Percentiles rank a stretch among this genome's conserved stretches.
Evolutionary conservation across 2,888 invertebrate genomes (phyloP).

Genomic region (Phragmatobia fuliginosa): DNA sequence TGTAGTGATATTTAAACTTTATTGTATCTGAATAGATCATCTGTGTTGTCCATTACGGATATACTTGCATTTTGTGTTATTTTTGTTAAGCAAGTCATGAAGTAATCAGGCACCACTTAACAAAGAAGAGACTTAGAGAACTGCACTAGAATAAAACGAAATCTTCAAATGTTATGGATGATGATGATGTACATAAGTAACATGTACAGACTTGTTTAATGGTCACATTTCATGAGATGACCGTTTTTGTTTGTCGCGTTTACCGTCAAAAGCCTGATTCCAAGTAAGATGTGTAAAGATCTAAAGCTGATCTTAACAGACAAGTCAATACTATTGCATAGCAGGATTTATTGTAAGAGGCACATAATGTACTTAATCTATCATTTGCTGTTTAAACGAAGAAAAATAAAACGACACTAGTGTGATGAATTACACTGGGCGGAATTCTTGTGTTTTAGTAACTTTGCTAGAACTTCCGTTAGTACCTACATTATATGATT

Average conservation of each 20-base stretch:
- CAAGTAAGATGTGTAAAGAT: not conserved
- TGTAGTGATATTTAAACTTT: not conserved
- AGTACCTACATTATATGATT: too few species aligned
- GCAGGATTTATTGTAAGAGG: not conserved
- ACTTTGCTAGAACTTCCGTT: not conserved
- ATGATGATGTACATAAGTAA: too few species aligned
- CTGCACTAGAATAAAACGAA: too few species aligned
- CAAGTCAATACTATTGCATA: not conserved
- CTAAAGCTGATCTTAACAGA: not conserved
- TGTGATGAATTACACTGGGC: not conserved
- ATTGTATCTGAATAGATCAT: not conserved
- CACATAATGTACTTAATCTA: not conserved
- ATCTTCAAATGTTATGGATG: too few species aligned
- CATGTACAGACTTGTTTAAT: too few species aligned
- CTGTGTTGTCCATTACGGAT: not conserved
- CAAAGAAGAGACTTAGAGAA: not conserved
- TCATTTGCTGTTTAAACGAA: not conserved
- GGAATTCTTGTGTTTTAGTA: not conserved
- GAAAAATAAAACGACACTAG: not conserved
- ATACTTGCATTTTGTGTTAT: not conserved
- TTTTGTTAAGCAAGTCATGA: not conserved
- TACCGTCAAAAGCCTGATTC: not conserved
- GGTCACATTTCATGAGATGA: too few species aligned
- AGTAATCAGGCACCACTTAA: not conserved
- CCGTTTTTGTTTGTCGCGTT: too few species aligned